These are phyloP conservation scores for Pyrgilauda ruficollis DNA, from an alignment of 2,113 vertebrate genomes.

Conservation along the genomic window DNA sequence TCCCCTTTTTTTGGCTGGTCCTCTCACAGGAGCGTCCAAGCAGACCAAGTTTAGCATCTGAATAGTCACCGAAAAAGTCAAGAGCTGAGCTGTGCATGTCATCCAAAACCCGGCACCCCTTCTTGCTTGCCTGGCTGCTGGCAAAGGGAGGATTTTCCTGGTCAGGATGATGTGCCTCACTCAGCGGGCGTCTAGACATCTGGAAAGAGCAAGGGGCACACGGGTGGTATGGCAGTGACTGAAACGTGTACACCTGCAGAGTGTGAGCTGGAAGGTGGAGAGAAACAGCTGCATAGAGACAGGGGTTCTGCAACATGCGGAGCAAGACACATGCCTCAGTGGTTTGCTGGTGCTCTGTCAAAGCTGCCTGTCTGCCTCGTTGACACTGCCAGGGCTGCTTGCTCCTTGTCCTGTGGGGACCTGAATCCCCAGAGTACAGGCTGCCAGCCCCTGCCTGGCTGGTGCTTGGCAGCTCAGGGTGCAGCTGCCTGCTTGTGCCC, in stretches of 20 bases:
- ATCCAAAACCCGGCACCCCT: neutral
- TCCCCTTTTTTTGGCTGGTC: neutral
- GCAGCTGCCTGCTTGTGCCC: neutral
- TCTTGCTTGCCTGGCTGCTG: neutral
- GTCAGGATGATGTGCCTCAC: neutral
- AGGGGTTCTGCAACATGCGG: neutral
- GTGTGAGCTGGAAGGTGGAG: neutral
- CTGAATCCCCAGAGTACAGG: neutral
- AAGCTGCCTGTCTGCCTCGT: neutral
- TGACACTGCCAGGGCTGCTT: neutral
- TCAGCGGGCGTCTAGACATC: fast-evolving
- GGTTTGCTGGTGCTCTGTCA: neutral
- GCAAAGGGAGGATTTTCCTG: neutral
- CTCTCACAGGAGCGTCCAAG: neutral
- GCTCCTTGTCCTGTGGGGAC: fast-evolving
- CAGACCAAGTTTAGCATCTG: neutral
- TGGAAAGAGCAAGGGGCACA: neutral
- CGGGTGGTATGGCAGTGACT: fast-evolving
- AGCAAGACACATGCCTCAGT: too few relatives aligned
- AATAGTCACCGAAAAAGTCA: neutral
- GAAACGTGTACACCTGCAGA: fast-evolving
- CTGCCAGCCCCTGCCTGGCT: neutral
- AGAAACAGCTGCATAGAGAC: neutral
- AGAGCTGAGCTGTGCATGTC: neutral
- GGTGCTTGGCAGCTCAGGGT: fast-evolving